Conservation (phyloP, 2,113 vertebrate species). For the Psilopsiagon aurifrons region DNA sequence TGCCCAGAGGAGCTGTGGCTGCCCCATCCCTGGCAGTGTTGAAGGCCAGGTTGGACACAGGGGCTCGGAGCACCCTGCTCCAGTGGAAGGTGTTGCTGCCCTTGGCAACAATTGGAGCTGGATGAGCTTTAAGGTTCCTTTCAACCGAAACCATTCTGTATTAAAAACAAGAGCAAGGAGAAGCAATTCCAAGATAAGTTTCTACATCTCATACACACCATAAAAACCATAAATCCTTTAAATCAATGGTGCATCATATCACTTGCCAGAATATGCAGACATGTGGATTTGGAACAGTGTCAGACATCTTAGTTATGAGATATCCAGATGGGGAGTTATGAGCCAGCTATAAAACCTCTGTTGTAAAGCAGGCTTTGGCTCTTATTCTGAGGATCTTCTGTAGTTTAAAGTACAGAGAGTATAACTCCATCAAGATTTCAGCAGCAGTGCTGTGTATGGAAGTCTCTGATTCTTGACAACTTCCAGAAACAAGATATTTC, state of each 20-base stretch:
- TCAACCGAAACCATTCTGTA: background rate
- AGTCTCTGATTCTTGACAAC: fast-evolving
- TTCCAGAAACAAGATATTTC: background rate
- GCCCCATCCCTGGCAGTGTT: too few relatives aligned
- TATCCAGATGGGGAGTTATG: fast-evolving
- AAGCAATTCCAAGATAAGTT: fast-evolving
- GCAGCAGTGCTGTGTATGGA: background rate
- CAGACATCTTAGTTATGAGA: fast-evolving
- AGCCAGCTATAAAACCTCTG: background rate
- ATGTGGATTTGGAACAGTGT: background rate
- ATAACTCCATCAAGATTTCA: background rate
- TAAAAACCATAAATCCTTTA: background rate
- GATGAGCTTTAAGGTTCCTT: background rate
- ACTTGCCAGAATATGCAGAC: fast-evolving
- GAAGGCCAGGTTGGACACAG: too few relatives aligned
- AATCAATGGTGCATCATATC: fast-evolving
- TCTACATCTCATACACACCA: background rate
- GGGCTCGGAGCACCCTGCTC: too few relatives aligned
- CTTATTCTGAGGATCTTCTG: background rate
- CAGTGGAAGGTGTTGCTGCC: too few relatives aligned
- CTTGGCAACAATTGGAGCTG: too few relatives aligned
- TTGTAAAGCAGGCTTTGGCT: fast-evolving
- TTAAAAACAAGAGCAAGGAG: fast-evolving
- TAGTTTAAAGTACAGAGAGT: background rate
- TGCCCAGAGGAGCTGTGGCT: too few relatives aligned